Conservation (phyloP, 1,140 invertebrate species). For the Brachystomella parvula region DNA sequence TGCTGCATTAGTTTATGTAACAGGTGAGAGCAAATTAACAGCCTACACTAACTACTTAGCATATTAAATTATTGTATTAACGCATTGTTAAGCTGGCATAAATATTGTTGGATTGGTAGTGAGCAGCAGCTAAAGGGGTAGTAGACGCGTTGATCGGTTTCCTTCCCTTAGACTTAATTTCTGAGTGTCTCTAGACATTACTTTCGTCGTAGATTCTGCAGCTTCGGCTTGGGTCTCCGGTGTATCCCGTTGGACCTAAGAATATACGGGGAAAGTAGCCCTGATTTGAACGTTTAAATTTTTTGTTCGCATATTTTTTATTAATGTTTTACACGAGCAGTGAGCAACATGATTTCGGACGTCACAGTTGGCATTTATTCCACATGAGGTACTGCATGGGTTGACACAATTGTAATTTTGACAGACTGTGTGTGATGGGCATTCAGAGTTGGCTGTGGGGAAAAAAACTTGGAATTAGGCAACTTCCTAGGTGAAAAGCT, state of each 20-base stretch:
- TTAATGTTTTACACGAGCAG: slow-evolving; percentile 30
- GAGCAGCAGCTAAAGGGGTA: too few species aligned
- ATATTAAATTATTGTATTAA: too few species aligned
- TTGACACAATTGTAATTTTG: slow-evolving; percentile 46
- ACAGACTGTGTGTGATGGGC: slow-evolving; percentile 45
- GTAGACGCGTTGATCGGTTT: too few species aligned
- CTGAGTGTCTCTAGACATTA: too few species aligned
- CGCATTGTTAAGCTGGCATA: too few species aligned
- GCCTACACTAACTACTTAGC: too few species aligned
- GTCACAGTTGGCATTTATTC: slow-evolving; percentile 45
- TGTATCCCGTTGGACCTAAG: slow-evolving; percentile 42
- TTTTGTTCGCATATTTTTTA: background rate
- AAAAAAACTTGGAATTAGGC: slow-evolving; percentile 13
- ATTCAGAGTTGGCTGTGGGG: slow-evolving; percentile 44
- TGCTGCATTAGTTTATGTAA: too few species aligned
- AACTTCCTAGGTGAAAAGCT: background rate
- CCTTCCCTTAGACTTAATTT: too few species aligned
- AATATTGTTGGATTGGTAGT: too few species aligned
- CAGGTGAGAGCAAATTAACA: too few species aligned
- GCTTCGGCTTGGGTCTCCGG: slow-evolving; percentile 49
- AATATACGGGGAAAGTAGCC: slow-evolving; percentile 6
- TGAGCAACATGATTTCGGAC: slow-evolving; percentile 44
- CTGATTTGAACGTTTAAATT: background rate
- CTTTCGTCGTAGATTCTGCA: slow-evolving; percentile 57
- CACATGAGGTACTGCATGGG: slow-evolving; percentile 45